Evolutionary conservation across 2,113 vertebrate genomes (phyloP).

Genomic region (Geococcyx californianus): DNA sequence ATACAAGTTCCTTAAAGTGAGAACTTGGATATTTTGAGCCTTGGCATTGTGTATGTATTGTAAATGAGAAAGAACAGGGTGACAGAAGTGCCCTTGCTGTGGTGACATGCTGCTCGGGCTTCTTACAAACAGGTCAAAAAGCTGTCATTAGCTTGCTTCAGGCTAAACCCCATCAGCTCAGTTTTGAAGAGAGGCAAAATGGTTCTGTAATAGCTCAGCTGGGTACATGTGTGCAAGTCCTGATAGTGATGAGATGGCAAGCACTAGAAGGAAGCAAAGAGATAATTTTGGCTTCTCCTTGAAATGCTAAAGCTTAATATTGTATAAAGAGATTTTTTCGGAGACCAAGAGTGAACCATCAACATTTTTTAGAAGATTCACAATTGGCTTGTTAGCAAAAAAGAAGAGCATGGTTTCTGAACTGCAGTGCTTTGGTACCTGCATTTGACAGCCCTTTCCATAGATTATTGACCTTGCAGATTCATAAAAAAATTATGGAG

Average conservation of each 20-base stretch:
- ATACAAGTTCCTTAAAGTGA: background rate
- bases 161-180: background rate
- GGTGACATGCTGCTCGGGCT: background rate
- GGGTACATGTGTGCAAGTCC: background rate
- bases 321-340: background rate
- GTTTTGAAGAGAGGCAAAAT: slow-evolving; percentile 5
- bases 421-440: background rate
- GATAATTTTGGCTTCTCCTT: background rate
- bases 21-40: background rate
- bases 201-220: background rate
- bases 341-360: background rate
- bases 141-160: background rate
- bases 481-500: background rate
- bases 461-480: background rate
- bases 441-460: background rate
- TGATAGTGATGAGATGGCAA: background rate
- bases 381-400: background rate
- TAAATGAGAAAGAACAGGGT: background rate
- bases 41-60: background rate
- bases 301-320: background rate
- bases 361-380: background rate
- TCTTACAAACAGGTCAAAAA: background rate
- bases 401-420: background rate
- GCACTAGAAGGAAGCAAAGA: background rate
- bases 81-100: background rate